Evolutionary conservation across 35 echinoderm and acorn worm genomes (phyloP), one percentile per base, ranked within the genome.

Genomic region (Ophioderma brevispina): DNA sequence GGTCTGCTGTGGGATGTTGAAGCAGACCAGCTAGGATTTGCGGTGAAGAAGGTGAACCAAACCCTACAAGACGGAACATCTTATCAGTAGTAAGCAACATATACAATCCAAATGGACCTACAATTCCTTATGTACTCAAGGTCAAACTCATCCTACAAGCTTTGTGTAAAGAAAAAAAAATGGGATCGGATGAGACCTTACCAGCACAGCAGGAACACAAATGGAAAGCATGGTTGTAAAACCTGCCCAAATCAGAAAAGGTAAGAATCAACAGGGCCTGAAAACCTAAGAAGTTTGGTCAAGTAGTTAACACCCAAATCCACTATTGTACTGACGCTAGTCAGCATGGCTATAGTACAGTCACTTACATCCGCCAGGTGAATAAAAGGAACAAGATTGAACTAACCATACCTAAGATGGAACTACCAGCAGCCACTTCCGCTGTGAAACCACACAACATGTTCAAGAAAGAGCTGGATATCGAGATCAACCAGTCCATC

Each of bases 101-200:
- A 0, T 95, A 84, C 76, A 89, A 92, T 78, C 89, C 94, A 0
- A 76, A 85, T 28, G 94, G 94, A 23, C 59, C 56, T 39, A 88
- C 80, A 6, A 39, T 64, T 32, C 95, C 89, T 8, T 89, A 38
- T 63, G 86, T 89, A 0, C 55, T 94, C 0, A 41, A 43, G 32
- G 85, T 89, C 35, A 95, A 95, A 64, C 78, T 52, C 14, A 82
- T 95, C 8, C 81, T 95, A 28, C 94, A 95, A 85, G 63, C 39
- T 42, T 36, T 88, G 32, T 88, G 77, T 36, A n/a, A n/a, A n/a
- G 25, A 40, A 88, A 17, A 36, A 1, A 88, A 88, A 30, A 35
- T 78, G 39, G 89, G 78, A 10, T 95, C 85, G 85, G 94, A 95
- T 64, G 78, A 87, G 31, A 11, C 87, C 1, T 84, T 95, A 52